Evolutionary conservation across 2,113 vertebrate species (phyloP), one percentile per base, ranked within the genome.

Genomic region (Sebastes fasciatus): DNA sequence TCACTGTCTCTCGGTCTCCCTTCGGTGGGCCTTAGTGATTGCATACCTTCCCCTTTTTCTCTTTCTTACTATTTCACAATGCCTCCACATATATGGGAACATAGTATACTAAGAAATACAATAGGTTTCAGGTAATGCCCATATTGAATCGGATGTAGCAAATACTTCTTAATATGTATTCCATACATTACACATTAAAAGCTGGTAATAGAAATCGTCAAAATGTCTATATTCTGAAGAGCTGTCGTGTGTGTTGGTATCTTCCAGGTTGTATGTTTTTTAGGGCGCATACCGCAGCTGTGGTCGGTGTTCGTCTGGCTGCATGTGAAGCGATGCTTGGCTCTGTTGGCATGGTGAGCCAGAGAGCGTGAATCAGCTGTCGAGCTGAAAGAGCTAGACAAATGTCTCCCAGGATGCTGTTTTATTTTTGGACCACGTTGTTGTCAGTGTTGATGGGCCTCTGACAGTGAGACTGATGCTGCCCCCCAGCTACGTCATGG

Each of bases 371-470:
- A 93, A 92, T 92, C 88, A 90, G 86, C 91, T 90, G 94, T 80
- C 4, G 63, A 79, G 81, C 75, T 79, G 70, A 76, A 70, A 80
- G 82, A 89, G 85, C 78, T 57, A 82, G 86, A 93, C 90, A 89
- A 92, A 82, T 45, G 85, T 87, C 91, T 93, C 87, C 87, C 91
- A 87, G 91, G 88, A 89, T 84, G 83, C 73, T 34, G 90, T 89
- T 93, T 93, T 93, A 93, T 94, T 95, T 94, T 92, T 88, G 92
- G 92, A 84, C 82, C 76, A 48, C 1, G 73, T 78, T 16, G 76
- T 82, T 92, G 91, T 91, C 78, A 64, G 86, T 79, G 80, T 88
- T 89, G 91, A 94, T 85, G 83, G 72, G 58, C 71, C 77, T 67
- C 77, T 89, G 91, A 92, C 91, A 91, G 86, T 71, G 90, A 88